These are phyloP conservation scores for Sialis lutaria DNA, from an alignment of 2,888 invertebrate genomes.

Conservation along the genomic window DNA sequence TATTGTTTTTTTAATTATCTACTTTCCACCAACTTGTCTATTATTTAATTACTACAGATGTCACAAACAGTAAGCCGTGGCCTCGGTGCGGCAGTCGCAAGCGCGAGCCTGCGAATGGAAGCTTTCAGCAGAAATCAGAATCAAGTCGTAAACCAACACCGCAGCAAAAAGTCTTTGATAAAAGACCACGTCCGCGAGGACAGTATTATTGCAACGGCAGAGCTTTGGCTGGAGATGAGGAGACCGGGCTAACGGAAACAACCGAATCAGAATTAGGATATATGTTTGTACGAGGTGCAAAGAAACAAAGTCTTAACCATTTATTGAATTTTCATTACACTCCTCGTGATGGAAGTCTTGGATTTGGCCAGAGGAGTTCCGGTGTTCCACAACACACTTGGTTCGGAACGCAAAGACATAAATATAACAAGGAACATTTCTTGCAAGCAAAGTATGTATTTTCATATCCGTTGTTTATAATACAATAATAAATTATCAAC, in stretches of 20 bases:
- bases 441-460: slow-evolving; percentile 74
- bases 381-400: slow-evolving; percentile 18
- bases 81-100: slow-evolving; percentile 41
- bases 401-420: slow-evolving; percentile 37
- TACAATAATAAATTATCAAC: slow-evolving; percentile 1
- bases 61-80: slow-evolving; percentile 37
- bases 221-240: slow-evolving; percentile 47
- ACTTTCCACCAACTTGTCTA: slow-evolving; percentile 4
- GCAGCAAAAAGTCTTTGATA: slow-evolving; percentile 51
- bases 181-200: slow-evolving; percentile 54
- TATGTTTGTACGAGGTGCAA: slow-evolving; percentile 66
- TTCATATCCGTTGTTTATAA: slow-evolving; percentile 3
- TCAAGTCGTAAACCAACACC: slow-evolving; percentile 49
- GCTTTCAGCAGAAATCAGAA: slow-evolving; percentile 38
- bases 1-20: slow-evolving; percentile 4
- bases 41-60: slow-evolving; percentile 16
- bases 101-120: slow-evolving; percentile 37
- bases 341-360: slow-evolving; percentile 33
- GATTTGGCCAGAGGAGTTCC: slow-evolving; percentile 15
- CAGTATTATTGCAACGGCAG: slow-evolving; percentile 30
- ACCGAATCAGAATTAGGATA: slow-evolving; percentile 63
- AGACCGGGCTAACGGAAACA: slow-evolving; percentile 40
- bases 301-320: slow-evolving; percentile 85
- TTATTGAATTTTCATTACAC: slow-evolving; percentile 83
- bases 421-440: slow-evolving; percentile 86